These are phyloP conservation scores for Crotophaga sulcirostris DNA, from an alignment of 2,113 vertebrate species.

Conservation along the genomic window DNA sequence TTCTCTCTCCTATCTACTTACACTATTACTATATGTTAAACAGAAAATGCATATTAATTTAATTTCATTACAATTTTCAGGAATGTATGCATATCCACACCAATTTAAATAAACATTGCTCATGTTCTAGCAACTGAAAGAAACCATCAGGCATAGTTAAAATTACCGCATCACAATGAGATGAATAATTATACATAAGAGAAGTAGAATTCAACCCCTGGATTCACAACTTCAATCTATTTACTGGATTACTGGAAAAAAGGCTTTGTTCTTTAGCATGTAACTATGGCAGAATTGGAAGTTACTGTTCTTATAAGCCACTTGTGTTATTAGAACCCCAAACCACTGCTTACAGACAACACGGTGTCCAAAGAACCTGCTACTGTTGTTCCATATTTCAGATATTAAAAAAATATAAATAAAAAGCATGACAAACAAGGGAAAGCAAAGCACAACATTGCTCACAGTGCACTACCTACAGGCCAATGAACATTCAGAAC, in stretches of 20 bases:
- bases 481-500: slow-evolving; percentile 23
- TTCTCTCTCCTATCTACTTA: not conserved
- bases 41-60: not conserved
- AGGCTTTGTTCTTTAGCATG: not conserved
- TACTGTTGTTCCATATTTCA: not conserved
- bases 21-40: not conserved
- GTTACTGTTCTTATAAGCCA: slow-evolving; percentile 21
- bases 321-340: not conserved
- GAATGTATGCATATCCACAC: slow-evolving; percentile 13
- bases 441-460: slow-evolving; percentile 6
- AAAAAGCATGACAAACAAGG: not conserved
- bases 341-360: slow-evolving; percentile 7
- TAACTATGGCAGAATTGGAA: slow-evolving; percentile 1
- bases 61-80: slow-evolving; percentile 1
- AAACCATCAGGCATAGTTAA: not conserved
- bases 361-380: slow-evolving; percentile 34
- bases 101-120: slow-evolving; percentile 8
- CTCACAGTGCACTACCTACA: slow-evolving; percentile 16
- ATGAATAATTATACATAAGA: not conserved
- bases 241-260: not conserved
- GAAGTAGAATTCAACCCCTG: not conserved
- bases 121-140: not conserved
- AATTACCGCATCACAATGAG: not conserved
- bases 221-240: slow-evolving; percentile 6
- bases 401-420: not conserved